Conservation (phyloP, 23 tunicate species). For the Ascidia mentula region DNA sequence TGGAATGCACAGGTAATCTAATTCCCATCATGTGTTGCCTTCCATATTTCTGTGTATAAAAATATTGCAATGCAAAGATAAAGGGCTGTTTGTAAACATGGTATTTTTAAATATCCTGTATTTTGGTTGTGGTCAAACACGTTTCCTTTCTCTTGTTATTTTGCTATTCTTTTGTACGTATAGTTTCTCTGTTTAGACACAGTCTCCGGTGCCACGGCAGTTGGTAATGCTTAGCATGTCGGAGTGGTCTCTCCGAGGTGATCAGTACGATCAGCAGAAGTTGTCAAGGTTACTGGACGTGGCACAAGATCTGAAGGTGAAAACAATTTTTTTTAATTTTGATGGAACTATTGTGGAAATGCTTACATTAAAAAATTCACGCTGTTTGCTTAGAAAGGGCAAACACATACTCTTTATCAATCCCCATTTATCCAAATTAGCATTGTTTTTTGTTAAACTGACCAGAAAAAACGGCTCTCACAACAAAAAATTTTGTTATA, state of each 20-base stretch:
- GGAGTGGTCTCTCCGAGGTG: constrained; percentile 70
- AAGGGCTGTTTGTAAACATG: background rate
- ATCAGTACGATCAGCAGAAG: constrained; percentile 73
- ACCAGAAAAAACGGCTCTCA: too few species aligned
- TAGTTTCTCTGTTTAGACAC: background rate
- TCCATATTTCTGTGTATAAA: too few species aligned
- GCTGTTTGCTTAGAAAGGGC: too few species aligned
- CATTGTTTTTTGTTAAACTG: too few species aligned
- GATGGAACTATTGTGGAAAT: too few species aligned
- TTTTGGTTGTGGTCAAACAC: background rate
- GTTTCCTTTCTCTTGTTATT: background rate
- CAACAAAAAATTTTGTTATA: too few species aligned
- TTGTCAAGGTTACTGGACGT: constrained; percentile 75
- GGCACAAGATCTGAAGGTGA: constrained; percentile 86
- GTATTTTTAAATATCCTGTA: background rate
- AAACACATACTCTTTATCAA: too few species aligned
- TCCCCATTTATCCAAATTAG: too few species aligned
- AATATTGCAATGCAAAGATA: background rate
- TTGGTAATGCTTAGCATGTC: constrained; percentile 73
- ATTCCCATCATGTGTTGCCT: background rate
- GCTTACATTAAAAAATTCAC: too few species aligned
- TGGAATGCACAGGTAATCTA: constrained; percentile 74
- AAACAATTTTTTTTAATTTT: too few species aligned
- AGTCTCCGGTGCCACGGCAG: constrained; percentile 16
- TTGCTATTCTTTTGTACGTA: background rate